These are phyloP conservation scores for Carassius gibelio DNA, from an alignment of 2,113 vertebrate genomes.

Conservation along the genomic window DNA sequence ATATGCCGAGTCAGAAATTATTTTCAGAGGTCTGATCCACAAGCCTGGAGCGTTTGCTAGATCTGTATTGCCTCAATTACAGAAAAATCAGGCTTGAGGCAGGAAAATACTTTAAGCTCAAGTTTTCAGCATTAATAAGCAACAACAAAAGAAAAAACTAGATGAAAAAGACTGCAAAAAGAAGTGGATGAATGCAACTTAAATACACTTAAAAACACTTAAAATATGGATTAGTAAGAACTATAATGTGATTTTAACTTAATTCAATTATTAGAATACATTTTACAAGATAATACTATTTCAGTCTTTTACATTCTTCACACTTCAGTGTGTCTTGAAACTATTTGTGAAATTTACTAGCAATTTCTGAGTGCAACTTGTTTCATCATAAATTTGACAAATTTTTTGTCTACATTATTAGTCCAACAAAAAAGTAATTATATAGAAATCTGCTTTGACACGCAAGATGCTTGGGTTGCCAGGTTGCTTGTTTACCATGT, in stretches of 20 bases:
- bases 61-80: not conserved
- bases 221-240: not conserved
- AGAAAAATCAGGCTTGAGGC: not conserved
- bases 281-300: not conserved
- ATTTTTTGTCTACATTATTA: not conserved
- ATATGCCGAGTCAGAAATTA: slow-evolving; percentile 14
- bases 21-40: not conserved
- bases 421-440: not conserved
- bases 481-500: not conserved
- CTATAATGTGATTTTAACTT: too few species aligned
- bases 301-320: not conserved
- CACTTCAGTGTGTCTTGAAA: not conserved
- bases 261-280: too few species aligned
- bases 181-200: not conserved
- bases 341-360: not conserved
- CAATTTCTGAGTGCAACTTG: not conserved
- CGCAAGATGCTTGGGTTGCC: not conserved
- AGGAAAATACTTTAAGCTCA: not conserved
- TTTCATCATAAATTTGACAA: not conserved
- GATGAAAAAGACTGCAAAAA: not conserved
- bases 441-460: not conserved
- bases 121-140: not conserved
- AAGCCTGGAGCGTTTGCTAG: not conserved
- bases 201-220: not conserved
- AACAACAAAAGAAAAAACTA: not conserved